phyloP scores from a whole-genome alignment of 2,797 vertebrate genomes.

The Odontamblyopus lacepedii region DNA sequence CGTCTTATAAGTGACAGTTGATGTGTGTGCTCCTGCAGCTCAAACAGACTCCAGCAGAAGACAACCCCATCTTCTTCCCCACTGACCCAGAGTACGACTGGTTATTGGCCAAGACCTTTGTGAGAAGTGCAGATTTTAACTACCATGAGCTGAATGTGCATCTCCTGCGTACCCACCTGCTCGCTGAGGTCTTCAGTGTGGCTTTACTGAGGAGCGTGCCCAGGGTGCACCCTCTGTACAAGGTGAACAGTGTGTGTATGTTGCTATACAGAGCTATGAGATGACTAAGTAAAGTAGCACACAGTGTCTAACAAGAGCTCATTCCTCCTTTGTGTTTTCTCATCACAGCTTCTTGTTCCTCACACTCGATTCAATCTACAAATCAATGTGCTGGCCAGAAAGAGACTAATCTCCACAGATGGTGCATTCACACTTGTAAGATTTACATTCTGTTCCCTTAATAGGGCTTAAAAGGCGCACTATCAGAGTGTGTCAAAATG shows the following conservation, averaged over 20 bases:
- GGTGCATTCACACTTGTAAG: constrained; percentile 47
- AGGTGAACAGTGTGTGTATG: background rate
- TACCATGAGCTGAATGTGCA: constrained; percentile 60
- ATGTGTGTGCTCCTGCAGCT: constrained; percentile 40
- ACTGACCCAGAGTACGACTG: constrained; percentile 65
- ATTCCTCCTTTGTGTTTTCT: constrained; percentile 1
- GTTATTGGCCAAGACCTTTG: constrained; percentile 66
- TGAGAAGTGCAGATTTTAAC: constrained; percentile 61
- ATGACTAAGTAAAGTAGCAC: background rate
- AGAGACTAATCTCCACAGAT: constrained; percentile 29
- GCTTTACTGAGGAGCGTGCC: constrained; percentile 62
- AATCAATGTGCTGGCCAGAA: constrained; percentile 62
- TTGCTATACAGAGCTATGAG: background rate
- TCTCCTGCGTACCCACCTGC: constrained; percentile 76
- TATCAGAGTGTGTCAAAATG: too few species aligned
- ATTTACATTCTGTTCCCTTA: background rate
- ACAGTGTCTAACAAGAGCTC: background rate
- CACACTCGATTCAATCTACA: constrained; percentile 69
- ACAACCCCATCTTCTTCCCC: constrained; percentile 69
- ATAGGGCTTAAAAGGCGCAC: background rate
- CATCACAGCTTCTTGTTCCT: constrained; percentile 58
- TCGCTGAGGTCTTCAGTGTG: constrained; percentile 76
- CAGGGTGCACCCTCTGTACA: constrained; percentile 3
- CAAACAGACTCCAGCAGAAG: constrained; percentile 63
- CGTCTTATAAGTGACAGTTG: background rate